Conservation (phyloP, 2,113 vertebrate species). For the Zosterops lateralis region DNA sequence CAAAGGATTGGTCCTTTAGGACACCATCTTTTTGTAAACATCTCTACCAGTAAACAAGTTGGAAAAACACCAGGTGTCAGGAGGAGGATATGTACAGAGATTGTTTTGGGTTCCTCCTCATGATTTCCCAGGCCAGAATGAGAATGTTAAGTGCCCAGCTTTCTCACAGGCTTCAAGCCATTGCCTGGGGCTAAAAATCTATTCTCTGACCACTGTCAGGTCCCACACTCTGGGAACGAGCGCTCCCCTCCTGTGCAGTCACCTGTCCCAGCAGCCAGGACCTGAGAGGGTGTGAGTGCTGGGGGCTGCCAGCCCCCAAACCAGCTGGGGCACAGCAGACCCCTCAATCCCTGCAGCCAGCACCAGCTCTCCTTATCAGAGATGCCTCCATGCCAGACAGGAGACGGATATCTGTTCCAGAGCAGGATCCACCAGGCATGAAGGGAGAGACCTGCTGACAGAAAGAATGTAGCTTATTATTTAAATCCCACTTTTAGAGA, state of each 20-base stretch:
- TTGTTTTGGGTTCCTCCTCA: no score
- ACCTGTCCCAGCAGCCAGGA: background rate
- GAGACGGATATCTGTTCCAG: background rate
- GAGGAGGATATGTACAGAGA: no score
- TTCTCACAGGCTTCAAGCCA: no score
- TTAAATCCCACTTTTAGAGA: conserved; percentile 14
- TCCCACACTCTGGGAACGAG: background rate
- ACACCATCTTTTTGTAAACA: no score
- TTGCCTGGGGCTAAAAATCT: no score
- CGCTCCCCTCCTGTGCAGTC: accelerated
- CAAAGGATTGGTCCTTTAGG: no score
- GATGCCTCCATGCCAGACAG: background rate
- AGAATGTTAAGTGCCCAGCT: no score
- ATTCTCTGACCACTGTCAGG: no score
- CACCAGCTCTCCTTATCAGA: background rate
- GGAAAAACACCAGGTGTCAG: no score
- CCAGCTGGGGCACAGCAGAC: background rate
- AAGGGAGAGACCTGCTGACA: background rate
- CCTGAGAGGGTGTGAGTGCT: accelerated
- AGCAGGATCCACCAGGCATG: background rate
- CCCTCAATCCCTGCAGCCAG: background rate
- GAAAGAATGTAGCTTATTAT: background rate
- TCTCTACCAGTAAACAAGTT: no score
- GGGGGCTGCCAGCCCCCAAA: background rate
- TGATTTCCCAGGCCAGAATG: no score